Conservation (phyloP, 2,113 vertebrate species). For the Paramormyrops kingsleyae region DNA sequence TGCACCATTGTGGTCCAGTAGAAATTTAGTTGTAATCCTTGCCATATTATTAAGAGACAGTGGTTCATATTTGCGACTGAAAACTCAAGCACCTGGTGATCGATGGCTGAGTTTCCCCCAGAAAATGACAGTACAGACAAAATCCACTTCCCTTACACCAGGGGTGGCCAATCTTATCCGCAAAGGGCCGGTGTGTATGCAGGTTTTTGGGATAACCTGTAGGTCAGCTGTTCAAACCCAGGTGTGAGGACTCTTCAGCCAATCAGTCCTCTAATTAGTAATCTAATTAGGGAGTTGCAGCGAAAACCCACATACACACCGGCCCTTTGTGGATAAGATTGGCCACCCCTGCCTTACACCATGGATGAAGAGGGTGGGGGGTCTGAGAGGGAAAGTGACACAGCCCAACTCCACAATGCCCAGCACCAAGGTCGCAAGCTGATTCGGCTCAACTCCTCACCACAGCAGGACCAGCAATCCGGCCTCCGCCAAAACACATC, state of each 20-base stretch:
- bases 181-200: no score
- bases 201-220: no score
- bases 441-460: background rate
- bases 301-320: no score
- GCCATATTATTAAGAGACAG: background rate
- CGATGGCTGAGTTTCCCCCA: background rate
- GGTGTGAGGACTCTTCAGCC: no score
- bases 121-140: background rate
- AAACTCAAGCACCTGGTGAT: background rate
- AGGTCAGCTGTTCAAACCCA: no score
- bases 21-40: background rate
- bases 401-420: background rate
- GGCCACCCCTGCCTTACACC: no score
- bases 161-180: no score
- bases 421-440: background rate
- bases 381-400: background rate
- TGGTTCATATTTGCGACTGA: background rate
- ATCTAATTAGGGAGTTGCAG: no score
- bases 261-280: no score
- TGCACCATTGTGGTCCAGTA: background rate
- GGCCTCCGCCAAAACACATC: background rate
- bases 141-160: background rate
- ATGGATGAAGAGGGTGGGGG: background rate
- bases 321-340: no score
- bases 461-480: background rate